These are phyloP conservation scores for Spermophilus dauricus DNA, from an alignment of 2,113 vertebrate species.

Conservation along the genomic window DNA sequence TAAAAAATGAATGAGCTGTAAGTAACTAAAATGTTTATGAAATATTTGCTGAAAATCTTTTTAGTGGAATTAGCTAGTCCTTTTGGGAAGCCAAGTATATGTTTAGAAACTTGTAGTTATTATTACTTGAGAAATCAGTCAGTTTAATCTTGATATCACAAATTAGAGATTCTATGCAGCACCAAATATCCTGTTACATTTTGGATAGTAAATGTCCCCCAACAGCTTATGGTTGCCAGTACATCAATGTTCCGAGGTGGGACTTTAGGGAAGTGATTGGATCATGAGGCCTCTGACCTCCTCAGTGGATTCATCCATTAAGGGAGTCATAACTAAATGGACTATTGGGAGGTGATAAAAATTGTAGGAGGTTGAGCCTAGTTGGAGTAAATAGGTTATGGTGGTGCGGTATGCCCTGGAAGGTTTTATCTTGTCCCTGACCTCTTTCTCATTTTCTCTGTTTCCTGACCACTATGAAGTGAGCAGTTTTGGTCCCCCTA, in stretches of 20 bases:
- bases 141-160: conserved; percentile 29
- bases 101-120: not conserved
- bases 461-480: not conserved
- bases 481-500: not conserved
- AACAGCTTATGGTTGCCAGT: too few relatives aligned
- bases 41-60: not conserved
- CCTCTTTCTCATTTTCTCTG: not conserved
- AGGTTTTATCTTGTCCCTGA: not conserved
- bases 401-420: not conserved
- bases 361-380: not conserved
- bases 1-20: not conserved
- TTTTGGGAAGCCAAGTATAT: conserved; percentile 33
- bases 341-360: too few relatives aligned
- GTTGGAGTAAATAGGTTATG: not conserved
- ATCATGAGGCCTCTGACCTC: too few relatives aligned
- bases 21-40: conserved; percentile 30
- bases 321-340: too few relatives aligned
- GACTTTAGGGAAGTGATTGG: too few relatives aligned
- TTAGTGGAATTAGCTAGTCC: not conserved
- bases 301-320: too few relatives aligned
- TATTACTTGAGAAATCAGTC: conserved; percentile 43
- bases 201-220: too few relatives aligned
- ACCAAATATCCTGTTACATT: not conserved
- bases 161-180: not conserved
- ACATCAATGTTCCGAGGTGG: too few relatives aligned